Conservation (phyloP, 2,797 vertebrate species). For the Onychomys leucogaster region DNA sequence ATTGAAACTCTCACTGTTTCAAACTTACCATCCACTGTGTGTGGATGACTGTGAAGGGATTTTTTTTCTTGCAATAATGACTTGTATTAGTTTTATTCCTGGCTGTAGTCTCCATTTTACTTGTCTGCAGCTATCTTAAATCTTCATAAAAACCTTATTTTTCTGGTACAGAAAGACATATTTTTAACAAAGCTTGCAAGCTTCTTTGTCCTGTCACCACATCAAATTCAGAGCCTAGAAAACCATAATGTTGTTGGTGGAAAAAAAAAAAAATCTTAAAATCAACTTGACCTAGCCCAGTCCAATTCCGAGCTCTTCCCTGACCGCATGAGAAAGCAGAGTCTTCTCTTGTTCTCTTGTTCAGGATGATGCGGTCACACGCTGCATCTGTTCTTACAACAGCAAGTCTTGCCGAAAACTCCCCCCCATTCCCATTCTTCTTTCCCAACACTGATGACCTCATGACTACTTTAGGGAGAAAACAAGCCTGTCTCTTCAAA, state of each 20-base stretch:
- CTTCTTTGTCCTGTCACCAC: neutral
- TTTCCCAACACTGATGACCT: slow-evolving; percentile 15
- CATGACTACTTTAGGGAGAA: neutral
- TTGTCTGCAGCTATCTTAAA: neutral
- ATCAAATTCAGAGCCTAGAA: neutral
- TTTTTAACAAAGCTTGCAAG: neutral
- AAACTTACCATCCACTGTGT: neutral
- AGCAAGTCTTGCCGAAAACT: slow-evolving; percentile 2
- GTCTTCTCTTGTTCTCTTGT: slow-evolving; percentile 21
- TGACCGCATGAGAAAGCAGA: neutral
- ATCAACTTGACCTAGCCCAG: neutral
- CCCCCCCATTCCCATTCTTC: neutral
- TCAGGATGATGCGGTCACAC: neutral
- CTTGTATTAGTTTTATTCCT: neutral
- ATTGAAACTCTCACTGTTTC: neutral
- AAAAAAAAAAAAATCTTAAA: neutral
- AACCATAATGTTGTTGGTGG: neutral
- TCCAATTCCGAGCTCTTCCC: neutral
- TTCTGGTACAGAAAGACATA: neutral
- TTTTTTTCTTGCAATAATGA: neutral
- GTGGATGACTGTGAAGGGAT: neutral
- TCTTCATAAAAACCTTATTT: neutral
- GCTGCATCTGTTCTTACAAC: slow-evolving; percentile 1
- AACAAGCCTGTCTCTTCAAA: neutral
- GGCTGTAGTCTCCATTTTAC: neutral